Base-by-base conservation (phyloP, 2,797 vertebrate genomes). In the Gallinago stenura region DNA sequence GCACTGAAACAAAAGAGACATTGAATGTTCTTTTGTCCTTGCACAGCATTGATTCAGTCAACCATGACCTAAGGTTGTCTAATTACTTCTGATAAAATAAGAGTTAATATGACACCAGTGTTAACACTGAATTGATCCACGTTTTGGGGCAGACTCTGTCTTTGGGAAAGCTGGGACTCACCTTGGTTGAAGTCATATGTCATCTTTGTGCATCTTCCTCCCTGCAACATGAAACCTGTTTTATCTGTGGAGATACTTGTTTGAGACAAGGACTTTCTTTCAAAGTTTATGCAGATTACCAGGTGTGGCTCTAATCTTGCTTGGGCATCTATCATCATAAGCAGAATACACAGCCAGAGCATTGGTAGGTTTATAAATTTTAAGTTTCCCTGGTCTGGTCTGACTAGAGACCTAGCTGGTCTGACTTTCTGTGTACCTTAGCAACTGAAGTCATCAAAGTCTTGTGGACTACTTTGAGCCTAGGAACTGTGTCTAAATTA, bases 11-110 rank as follows among this genome's bases (percentile, higher is more conserved):
- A n/a, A 45, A 76, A 57, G 21, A 14, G 51, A 46, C 35, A 11
- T 8, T 37, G 77, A 79, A 66, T 30, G 82, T 92, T 76, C 51
- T 77, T 14, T 11, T 73, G 76, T 46, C 82, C 81, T 96, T 95
- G 81, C 31, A 35, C 33, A 62, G n/a, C 81, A 89, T 89, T 71
- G 84, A 96, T 95, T 82, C 35, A 15, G 70, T 28, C 54, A 88
- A 31, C 31, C 39, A 60, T 25, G 66, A 69, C 25, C 20, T 45
- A 7, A 66, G 58, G 39, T 33, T 87, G 39, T 62, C 62, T 92
- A 79, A 91, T 95, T 78, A 92, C 18, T 66, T 89, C 58, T 84
- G 77, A 79, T 68, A 56, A 89, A 95, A 79, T 19, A 87, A 37
- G 22, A 90, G 64, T 51, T 85, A 84, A 45, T 51, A 19, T 0